Percentiles rank a stretch among this genome's conserved stretches.
These are phyloP conservation scores for Esox niger DNA, from an alignment of 2,113 vertebrate species.

Conservation along the genomic window DNA sequence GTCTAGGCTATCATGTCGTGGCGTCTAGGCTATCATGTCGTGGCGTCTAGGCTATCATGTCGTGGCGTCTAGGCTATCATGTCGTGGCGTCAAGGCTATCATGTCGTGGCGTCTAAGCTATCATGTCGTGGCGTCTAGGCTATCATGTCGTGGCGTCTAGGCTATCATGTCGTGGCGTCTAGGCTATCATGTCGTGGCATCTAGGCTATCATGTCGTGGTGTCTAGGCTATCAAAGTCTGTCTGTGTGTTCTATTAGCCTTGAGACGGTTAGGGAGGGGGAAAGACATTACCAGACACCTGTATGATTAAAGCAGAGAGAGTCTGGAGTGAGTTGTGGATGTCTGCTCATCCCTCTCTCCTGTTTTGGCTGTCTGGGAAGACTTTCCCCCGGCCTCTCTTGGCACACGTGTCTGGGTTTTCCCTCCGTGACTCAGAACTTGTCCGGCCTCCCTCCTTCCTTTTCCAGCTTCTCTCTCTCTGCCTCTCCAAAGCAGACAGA, in stretches of 20 bases:
- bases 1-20: too few species aligned
- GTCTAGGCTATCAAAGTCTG: slow-evolving; percentile 7
- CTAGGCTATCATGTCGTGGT: too few species aligned
- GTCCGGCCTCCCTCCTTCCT: not conserved
- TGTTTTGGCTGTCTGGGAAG: slow-evolving; percentile 30
- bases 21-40: too few species aligned
- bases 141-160: slow-evolving; percentile 1
- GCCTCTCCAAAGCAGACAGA: not conserved
- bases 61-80: too few species aligned
- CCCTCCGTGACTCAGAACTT: slow-evolving; percentile 29
- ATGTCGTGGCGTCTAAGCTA: slow-evolving; percentile 1
- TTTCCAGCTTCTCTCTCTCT: not conserved
- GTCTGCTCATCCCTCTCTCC: not conserved
- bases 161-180: too few species aligned
- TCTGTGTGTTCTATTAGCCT: slow-evolving; percentile 1
- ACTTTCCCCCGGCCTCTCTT: slow-evolving; percentile 15
- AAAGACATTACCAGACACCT: slow-evolving; percentile 11
- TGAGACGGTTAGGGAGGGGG: not conserved
- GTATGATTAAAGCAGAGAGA: slow-evolving; percentile 6
- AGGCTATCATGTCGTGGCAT: not conserved
- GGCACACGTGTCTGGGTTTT: slow-evolving; percentile 27
- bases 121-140: too few species aligned
- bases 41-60: slow-evolving; percentile 1
- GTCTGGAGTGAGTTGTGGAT: too few species aligned
- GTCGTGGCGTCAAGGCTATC: too few species aligned